Evolutionary conservation across 1,140 invertebrate genomes (phyloP).

Genomic region (Macrobrachium nipponense): DNA sequence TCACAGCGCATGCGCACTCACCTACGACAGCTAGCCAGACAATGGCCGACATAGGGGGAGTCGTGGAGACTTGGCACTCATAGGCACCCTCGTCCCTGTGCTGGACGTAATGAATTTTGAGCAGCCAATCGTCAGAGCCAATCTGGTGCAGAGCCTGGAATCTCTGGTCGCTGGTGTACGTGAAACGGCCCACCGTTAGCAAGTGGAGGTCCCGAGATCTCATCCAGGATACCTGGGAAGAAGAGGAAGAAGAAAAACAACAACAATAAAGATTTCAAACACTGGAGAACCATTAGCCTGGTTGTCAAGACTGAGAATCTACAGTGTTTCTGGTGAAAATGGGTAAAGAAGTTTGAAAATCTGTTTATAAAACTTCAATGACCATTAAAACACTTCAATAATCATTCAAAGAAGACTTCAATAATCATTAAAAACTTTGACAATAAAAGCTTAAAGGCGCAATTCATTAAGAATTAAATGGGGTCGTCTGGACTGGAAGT

Average conservation of each 20-base stretch:
- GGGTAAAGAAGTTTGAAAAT: too few relatives aligned
- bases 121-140: conserved; percentile 74
- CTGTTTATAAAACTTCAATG: too few relatives aligned
- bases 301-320: too few relatives aligned
- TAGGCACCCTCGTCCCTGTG: conserved; percentile 85
- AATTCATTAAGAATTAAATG: too few relatives aligned
- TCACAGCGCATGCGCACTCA: conserved; percentile 70
- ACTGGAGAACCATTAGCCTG: too few relatives aligned
- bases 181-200: conserved; percentile 73
- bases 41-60: conserved; percentile 79
- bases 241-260: background rate
- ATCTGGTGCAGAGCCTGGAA: conserved; percentile 73
- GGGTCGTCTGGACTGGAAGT: too few relatives aligned
- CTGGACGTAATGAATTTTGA: conserved; percentile 78
- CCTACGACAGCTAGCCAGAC: conserved; percentile 83
- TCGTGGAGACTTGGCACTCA: conserved; percentile 90
- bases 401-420: too few relatives aligned
- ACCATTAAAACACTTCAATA: too few relatives aligned
- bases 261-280: too few relatives aligned
- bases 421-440: too few relatives aligned
- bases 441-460: too few relatives aligned
- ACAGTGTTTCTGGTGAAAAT: too few relatives aligned
- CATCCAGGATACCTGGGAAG: conserved; percentile 65
- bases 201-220: conserved; percentile 62
- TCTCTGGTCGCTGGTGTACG: conserved; percentile 87